Conservation (phyloP, 2,888 invertebrate species). For the Adelphocoris suturalis region DNA sequence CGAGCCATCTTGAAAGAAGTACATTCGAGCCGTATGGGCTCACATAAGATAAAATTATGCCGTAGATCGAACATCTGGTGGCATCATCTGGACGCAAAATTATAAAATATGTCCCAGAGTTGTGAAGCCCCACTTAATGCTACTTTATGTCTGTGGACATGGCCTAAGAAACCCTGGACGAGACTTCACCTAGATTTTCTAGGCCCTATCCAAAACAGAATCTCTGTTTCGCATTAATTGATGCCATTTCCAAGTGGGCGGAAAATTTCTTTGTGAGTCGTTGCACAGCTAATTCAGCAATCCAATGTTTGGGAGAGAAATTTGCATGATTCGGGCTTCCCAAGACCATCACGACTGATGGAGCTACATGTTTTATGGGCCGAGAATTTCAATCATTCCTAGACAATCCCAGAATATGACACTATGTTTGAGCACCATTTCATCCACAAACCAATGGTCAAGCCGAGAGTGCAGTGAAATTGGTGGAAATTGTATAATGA, state of each 20-base stretch:
- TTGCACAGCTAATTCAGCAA: slow-evolving; percentile 42
- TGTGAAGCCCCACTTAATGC: background rate
- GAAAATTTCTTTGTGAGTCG: slow-evolving; percentile 66
- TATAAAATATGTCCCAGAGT: slow-evolving; percentile 4
- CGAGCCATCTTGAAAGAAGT: slow-evolving; percentile 58
- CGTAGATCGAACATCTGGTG: slow-evolving; percentile 54
- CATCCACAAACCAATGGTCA: background rate
- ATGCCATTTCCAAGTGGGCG: slow-evolving; percentile 65
- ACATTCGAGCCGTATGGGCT: slow-evolving; percentile 73
- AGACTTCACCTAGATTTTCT: slow-evolving; percentile 50
- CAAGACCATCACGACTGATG: slow-evolving; percentile 36
- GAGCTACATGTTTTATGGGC: slow-evolving; percentile 57
- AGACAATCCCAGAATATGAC: slow-evolving; percentile 48
- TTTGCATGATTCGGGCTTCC: slow-evolving; percentile 66
- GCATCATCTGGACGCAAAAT: slow-evolving; percentile 34
- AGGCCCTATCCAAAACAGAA: slow-evolving; percentile 37
- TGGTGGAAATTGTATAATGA: background rate
- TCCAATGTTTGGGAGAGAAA: slow-evolving; percentile 8
- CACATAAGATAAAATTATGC: slow-evolving; percentile 38
- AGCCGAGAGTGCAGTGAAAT: background rate
- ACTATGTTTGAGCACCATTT: background rate
- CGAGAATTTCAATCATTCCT: slow-evolving; percentile 49
- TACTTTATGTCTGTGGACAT: too few species aligned
- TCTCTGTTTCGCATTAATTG: slow-evolving; percentile 63
- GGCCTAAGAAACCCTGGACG: slow-evolving; percentile 43